Evolutionary conservation across 2,888 invertebrate species (phyloP), one percentile per base, ranked within the genome.

Genomic region (Scaptomyza flava): DNA sequence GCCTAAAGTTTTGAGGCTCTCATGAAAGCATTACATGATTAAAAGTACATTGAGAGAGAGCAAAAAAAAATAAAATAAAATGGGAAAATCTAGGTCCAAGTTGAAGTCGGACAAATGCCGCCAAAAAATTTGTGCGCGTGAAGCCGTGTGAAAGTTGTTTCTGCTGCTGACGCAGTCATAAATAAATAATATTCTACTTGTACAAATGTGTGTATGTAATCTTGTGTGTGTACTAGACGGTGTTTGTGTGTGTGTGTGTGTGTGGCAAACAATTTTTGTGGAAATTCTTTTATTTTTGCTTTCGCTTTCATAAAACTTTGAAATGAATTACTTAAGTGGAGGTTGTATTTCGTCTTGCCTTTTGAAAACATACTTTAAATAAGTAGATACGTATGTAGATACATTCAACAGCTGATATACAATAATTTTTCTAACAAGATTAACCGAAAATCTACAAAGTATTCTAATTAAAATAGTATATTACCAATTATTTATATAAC

Each of bases 151-250:
- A 71, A 68, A 72, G 60, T 67, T 72, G 51, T 72, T 72, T 58
- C 56, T 65, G 57, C 66, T 50, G 41, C 56, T 59, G 61, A 64
- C 56, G 72, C 53, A 60, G 60, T 56, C 86, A 86, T 87, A 82
- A 82, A 82, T 87, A 82, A 82, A 82, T 76, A 79, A 79, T 76
- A 79, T 70, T 87, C 53, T 71, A 63, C 72, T 81, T 73, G 53
- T 54, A 66, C 48, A 70, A 65, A 56, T 72, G 47, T 45, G 41
- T 33, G n/a, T 50, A 38, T 20, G 27, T 45, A 11, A 52, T 38
- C 14, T 36, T 20, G 9, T 46, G 57, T 63, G 60, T 60, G 57
- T 43, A 53, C 47, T 27, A 6, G 27, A 6, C 27, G 27, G 27
- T 27, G 50, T 17, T 17, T 79, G 11, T 56, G 57, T 74, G 58